Evolutionary conservation across 2,797 vertebrate species (phyloP).

Genomic region (Octomys mimax): DNA sequence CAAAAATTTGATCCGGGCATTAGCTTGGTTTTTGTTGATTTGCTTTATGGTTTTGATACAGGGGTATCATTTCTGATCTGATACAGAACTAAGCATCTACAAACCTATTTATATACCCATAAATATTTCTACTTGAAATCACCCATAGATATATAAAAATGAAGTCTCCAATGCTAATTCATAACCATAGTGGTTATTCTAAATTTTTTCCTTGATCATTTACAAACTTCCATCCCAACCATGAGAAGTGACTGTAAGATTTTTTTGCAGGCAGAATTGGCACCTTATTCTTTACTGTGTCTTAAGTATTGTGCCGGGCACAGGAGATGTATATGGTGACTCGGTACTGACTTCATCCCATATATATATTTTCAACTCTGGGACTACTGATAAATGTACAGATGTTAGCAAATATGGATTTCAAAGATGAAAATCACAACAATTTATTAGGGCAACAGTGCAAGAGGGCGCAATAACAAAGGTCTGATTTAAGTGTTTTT

Average conservation of each 20-base stretch:
- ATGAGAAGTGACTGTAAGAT: neutral
- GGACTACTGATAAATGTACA: constrained; percentile 53
- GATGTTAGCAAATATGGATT: constrained; percentile 59
- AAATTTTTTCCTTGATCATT: neutral
- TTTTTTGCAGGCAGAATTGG: neutral
- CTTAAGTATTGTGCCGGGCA: neutral
- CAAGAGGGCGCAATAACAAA: constrained; percentile 59
- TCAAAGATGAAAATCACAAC: constrained; percentile 69
- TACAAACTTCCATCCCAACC: neutral
- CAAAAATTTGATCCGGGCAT: neutral
- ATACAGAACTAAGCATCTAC: neutral
- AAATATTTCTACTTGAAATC: neutral
- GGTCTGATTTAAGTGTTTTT: constrained; percentile 71
- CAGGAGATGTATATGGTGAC: neutral
- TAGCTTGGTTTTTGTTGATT: neutral
- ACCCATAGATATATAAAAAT: neutral
- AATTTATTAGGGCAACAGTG: constrained; percentile 55
- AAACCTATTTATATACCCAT: neutral
- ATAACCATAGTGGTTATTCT: neutral
- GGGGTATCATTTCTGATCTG: neutral
- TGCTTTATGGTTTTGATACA: neutral
- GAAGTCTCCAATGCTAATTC: constrained; percentile 5
- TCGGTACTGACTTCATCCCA: neutral
- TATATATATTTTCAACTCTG: constrained; percentile 57
- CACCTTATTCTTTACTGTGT: neutral